These are phyloP conservation scores for Parnassius smintheus DNA, from an alignment of 2,888 invertebrate species.

Conservation along the genomic window DNA sequence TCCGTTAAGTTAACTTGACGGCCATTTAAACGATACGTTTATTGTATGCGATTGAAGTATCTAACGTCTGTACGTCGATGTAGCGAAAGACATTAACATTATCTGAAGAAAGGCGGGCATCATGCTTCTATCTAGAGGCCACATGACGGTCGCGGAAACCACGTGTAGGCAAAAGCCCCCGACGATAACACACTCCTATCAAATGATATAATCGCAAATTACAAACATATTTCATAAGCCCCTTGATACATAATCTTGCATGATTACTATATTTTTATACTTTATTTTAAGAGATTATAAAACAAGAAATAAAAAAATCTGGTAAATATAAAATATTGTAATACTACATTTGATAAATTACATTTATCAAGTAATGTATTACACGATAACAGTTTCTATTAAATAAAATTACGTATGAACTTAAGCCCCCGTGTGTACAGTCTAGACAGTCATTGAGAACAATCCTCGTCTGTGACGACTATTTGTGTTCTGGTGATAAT, in stretches of 20 bases:
- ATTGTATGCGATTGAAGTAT: slow-evolving; percentile 70
- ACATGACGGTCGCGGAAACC: slow-evolving; percentile 68
- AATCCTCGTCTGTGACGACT: slow-evolving; percentile 13
- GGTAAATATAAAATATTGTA: too few species aligned
- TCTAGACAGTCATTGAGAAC: slow-evolving; percentile 13
- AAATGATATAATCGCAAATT: slow-evolving; percentile 53
- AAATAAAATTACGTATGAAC: slow-evolving; percentile 13
- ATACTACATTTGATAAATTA: too few species aligned
- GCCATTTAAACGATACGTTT: slow-evolving; percentile 63
- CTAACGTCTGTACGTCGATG: slow-evolving; percentile 51
- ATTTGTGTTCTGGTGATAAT: slow-evolving; percentile 18
- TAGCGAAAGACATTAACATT: slow-evolving; percentile 75
- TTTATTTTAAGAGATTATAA: too few species aligned
- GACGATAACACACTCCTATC: slow-evolving; percentile 72
- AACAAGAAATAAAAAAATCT: too few species aligned
- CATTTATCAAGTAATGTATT: too few species aligned
- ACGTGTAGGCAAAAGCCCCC: slow-evolving; percentile 65
- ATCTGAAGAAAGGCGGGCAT: slow-evolving; percentile 76
- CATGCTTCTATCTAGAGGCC: slow-evolving; percentile 71
- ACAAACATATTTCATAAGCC: slow-evolving; percentile 29
- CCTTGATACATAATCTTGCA: too few species aligned
- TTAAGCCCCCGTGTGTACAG: slow-evolving; percentile 5
- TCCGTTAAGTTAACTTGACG: slow-evolving; percentile 41
- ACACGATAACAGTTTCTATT: neutral
- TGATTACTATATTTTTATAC: too few species aligned